Conservation (phyloP, 2,113 vertebrate genomes). For the Oryzias melastigma region DNA sequence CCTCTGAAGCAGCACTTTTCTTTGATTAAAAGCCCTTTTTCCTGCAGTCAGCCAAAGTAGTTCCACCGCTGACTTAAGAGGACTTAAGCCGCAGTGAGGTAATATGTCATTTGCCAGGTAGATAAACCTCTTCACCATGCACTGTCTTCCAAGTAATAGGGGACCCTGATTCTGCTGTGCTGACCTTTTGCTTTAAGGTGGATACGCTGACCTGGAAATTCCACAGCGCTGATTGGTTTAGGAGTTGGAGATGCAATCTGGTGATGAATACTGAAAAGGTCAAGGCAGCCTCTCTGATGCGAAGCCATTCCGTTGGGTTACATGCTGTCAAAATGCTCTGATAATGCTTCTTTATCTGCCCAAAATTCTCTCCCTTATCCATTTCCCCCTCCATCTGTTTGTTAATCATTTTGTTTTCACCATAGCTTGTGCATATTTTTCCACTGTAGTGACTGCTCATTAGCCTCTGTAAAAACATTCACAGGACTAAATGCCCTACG, state of each 20-base stretch:
- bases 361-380: constrained; percentile 19
- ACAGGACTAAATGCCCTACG: constrained; percentile 9
- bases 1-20: constrained; percentile 62
- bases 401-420: constrained; percentile 37
- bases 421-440: constrained; percentile 3
- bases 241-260: constrained; percentile 73
- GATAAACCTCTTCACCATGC: constrained; percentile 59
- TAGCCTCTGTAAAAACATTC: constrained; percentile 23
- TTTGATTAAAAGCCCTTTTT: constrained; percentile 37
- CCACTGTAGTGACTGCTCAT: constrained; percentile 24
- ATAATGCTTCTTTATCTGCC: constrained; percentile 36
- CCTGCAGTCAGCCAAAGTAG: constrained; percentile 31
- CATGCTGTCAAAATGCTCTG: constrained; percentile 64
- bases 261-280: constrained; percentile 82
- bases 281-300: constrained; percentile 68
- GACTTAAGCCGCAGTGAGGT: constrained; percentile 43
- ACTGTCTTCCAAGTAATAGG: constrained; percentile 45
- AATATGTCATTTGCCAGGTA: constrained; percentile 69
- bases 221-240: constrained; percentile 74
- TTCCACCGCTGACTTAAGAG: constrained; percentile 39
- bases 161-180: constrained; percentile 39
- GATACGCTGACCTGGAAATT: constrained; percentile 76
- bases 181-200: constrained; percentile 78
- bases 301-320: constrained; percentile 63
- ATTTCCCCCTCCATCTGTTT: constrained; percentile 19